Base-by-base conservation (phyloP, 2,113 vertebrate species). In the Sarotherodon lohbergeri region DNA sequence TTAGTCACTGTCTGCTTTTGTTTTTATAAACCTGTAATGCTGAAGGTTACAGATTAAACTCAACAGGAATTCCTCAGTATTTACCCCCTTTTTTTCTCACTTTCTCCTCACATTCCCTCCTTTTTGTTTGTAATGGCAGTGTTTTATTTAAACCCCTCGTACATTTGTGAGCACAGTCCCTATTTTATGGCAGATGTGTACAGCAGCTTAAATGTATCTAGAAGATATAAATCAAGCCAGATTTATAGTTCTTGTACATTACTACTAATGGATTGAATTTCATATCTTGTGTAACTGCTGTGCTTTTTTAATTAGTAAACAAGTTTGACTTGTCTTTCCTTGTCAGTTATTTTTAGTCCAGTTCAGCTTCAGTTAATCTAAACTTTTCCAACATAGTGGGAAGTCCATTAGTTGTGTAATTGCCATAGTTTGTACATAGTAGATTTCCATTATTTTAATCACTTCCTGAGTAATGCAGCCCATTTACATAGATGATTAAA, bases 231-330 rank as follows among this genome's bases (percentile, higher is more conserved):
- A 76, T 68, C 90, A 56, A 83, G 68, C 79, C 81, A 87, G 55
- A 88, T 91, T 90, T 91, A 82, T 90, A 90, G 89, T 89, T 92
- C 81, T 92, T 94, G 91, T 95, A 94, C 89, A 94, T 90, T 91
- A 89, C 66, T 85, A 63, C 84, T 85, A 90, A 57, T 82, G 71
- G 84, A 95, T 94, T 95, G 94, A 93, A 94, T 92, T 88, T 94
- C 86, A 84, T 93, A 84, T 79, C 14, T 59, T 84, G 83, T 86
- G 82, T 39, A 79, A 80, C 13, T 54, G 9, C 16, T 81, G 5
- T 71, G 32, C 87, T 86, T 68, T 68, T 4, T 52, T 78, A 10
- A 29, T 54, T 27, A 57, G 36, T 43, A 39, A 85, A 81, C 8
- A 10, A 4, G 39, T 54, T 43, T 7, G 0, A 79, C 27, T 79